Percentiles rank a stretch among this genome's conserved stretches.
Conservation (phyloP, 2,888 invertebrate species). For the Tineola bisselliella region DNA sequence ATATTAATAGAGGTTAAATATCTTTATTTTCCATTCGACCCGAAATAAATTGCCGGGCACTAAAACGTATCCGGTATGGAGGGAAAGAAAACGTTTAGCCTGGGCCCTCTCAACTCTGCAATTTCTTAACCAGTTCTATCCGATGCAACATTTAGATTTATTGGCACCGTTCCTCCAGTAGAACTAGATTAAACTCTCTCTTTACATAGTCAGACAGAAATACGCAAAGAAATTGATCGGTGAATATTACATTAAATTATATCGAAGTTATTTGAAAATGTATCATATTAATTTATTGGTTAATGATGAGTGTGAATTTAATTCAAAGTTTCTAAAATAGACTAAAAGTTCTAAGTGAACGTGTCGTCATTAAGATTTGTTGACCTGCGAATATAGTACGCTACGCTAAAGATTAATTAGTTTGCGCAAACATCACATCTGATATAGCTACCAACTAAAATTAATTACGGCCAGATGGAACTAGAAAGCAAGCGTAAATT, state of each 20-base stretch:
- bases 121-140: conserved; percentile 18
- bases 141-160: conserved; percentile 20
- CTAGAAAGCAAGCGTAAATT: conserved; percentile 32
- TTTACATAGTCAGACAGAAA: not conserved
- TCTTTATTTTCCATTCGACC: not conserved
- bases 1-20: not conserved
- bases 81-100: conserved; percentile 1
- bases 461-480: not conserved
- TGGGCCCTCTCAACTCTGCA: conserved; percentile 14
- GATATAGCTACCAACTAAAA: conserved; percentile 28
- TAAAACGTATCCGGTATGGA: not conserved
- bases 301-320: too few relatives aligned
- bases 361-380: not conserved
- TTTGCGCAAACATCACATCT: conserved; percentile 44
- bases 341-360: too few relatives aligned
- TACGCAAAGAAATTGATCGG: not conserved
- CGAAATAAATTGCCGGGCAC: not conserved
- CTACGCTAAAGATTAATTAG: conserved; percentile 50
- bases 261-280: too few relatives aligned
- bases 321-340: too few relatives aligned
- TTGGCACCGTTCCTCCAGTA: conserved; percentile 17
- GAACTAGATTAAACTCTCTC: conserved; percentile 14
- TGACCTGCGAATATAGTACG: conserved; percentile 2
- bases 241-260: too few relatives aligned
- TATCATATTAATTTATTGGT: too few relatives aligned